A percentile compares a stretch with the other conserved stretches of the same genome.
phyloP scores from a whole-genome alignment of 2,113 vertebrate genomes.

The Gymnorhina tibicen region DNA sequence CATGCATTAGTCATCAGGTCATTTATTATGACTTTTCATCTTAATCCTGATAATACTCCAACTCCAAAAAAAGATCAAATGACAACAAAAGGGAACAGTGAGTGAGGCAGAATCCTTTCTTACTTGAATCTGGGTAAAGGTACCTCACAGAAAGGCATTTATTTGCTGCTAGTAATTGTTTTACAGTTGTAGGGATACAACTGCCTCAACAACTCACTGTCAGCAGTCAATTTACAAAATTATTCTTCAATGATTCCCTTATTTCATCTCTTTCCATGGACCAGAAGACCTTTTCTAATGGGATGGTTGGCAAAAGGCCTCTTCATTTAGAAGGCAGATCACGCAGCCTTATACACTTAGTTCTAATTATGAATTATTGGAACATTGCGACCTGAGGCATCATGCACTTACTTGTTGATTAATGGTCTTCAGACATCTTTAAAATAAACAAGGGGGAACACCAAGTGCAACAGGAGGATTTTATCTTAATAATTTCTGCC shows the following conservation, averaged over 20 bases:
- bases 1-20: constrained; percentile 31
- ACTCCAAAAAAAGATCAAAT: not conserved
- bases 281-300: constrained; percentile 45
- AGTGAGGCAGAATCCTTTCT: not conserved
- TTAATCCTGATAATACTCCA: not conserved
- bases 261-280: not conserved
- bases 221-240: constrained; percentile 29
- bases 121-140: not conserved
- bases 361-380: not conserved
- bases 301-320: constrained; percentile 44
- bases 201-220: not conserved
- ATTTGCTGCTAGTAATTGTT: not conserved
- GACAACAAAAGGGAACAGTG: not conserved
- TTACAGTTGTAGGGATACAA: not conserved
- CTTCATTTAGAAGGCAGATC: not conserved
- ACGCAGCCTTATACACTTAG: not conserved
- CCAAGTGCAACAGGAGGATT: not conserved
- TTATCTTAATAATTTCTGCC: constrained; percentile 1
- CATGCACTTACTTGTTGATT: constrained; percentile 24
- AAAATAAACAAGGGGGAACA: not conserved
- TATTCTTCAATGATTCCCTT: constrained; percentile 1
- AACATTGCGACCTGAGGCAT: not conserved
- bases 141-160: not conserved
- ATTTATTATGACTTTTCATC: not conserved
- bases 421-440: not conserved